A percentile compares a stretch with the other conserved stretches of the same genome.
These are phyloP conservation scores for Sphaeridia pumilis DNA, from an alignment of 2,888 invertebrate genomes.

Conservation along the genomic window DNA sequence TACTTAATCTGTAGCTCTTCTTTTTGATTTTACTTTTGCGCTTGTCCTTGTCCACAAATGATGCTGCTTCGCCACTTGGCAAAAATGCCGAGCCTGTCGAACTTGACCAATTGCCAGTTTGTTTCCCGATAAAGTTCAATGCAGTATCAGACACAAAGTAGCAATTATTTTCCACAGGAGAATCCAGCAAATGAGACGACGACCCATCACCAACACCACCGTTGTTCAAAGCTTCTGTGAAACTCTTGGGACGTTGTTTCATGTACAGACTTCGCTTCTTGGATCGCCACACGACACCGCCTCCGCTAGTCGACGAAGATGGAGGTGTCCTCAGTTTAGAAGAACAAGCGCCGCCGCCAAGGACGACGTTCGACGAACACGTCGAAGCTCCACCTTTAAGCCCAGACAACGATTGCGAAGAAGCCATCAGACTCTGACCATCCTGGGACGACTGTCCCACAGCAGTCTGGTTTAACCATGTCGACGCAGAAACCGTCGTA, in stretches of 20 bases:
- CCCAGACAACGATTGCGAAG: conserved; percentile 15
- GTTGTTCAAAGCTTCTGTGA: conserved; percentile 26
- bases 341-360: neutral
- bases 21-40: conserved; percentile 14
- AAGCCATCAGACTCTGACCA: conserved; percentile 16
- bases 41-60: conserved; percentile 4
- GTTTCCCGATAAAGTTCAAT: conserved; percentile 27
- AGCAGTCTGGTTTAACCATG: conserved; percentile 31
- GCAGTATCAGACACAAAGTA: conserved; percentile 34
- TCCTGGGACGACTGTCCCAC: conserved; percentile 18
- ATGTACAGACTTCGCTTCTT: conserved; percentile 26
- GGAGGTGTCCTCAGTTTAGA: conserved; percentile 16
- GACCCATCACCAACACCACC: neutral
- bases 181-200: conserved; percentile 5
- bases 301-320: conserved; percentile 17
- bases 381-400: conserved; percentile 20
- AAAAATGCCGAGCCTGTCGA: conserved; percentile 16
- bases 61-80: conserved; percentile 7
- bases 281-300: conserved; percentile 26
- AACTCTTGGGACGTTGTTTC: conserved; percentile 35
- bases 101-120: conserved; percentile 23
- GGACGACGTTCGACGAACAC: conserved; percentile 12
- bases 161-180: conserved; percentile 13
- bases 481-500: conserved; percentile 31
- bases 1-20: conserved; percentile 6